phyloP scores from a whole-genome alignment of 1,140 invertebrate species.

The Papilio helenus region DNA sequence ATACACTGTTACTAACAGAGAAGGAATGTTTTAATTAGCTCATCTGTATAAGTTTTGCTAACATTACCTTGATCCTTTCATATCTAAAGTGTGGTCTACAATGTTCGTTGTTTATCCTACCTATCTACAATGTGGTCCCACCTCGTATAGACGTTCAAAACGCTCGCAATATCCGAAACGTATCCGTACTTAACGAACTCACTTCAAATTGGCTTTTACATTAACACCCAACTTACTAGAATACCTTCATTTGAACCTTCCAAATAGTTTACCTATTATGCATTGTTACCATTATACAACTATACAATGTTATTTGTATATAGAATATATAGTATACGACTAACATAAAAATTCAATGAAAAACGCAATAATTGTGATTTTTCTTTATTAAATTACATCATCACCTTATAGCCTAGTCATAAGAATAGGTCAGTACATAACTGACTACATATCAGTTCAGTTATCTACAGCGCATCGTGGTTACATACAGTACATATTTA shows the following conservation, averaged over 20 bases:
- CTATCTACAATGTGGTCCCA: not conserved
- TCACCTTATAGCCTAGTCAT: constrained; percentile 7
- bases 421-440: not conserved
- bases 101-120: not conserved
- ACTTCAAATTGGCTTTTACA: constrained; percentile 9
- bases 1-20: not conserved
- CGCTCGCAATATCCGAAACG: not conserved
- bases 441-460: constrained; percentile 11
- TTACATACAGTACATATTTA: constrained; percentile 11
- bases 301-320: no score
- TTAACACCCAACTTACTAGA: not conserved
- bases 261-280: not conserved
- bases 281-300: not conserved
- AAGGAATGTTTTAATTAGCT: constrained; percentile 10
- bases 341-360: not conserved
- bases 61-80: constrained; percentile 24
- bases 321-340: no score
- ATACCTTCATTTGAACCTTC: not conserved
- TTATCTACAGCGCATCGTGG: constrained; percentile 8
- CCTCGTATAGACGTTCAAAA: not conserved
- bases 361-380: not conserved
- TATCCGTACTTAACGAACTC: constrained; percentile 32
- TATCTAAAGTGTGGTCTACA: constrained; percentile 28
- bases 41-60: constrained; percentile 8
- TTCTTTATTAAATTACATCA: not conserved